Base-by-base conservation (phyloP, 2,888 invertebrate genomes). In the Harpagoxenus sublaevis region DNA sequence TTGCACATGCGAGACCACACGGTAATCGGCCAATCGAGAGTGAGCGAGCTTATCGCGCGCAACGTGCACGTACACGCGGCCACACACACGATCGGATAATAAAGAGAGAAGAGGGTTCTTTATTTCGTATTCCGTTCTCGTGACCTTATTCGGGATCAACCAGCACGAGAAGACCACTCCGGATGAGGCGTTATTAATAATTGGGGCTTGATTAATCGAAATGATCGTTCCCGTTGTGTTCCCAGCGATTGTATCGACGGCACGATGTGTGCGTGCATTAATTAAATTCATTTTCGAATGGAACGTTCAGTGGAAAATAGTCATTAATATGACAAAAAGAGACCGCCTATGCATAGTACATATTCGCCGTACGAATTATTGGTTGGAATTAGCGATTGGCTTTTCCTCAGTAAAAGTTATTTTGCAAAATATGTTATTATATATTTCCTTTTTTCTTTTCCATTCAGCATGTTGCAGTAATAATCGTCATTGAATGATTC, bases 61-160 rank as follows among this genome's bases (percentile, higher is more conserved):
- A 31, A 31, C 66, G 23, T 39, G 45, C 65, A 68, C 31, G n/a
- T 45, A 65, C 39, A 73, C 73, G n/a, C 55, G 39, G 15, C 18
- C 75, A 66, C 42, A 60, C n/a, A 81, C 51, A 23, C 23, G 75
- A 86, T 86, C 88, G 86, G 82, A 55, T 86, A 86, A 89, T 89
- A 86, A 84, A 88, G 88, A 83, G 78, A 31, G 53, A 74, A 79
- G 57, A 83, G 79, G 78, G 79, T 74, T 65, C 57, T 81, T 81
- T 81, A 62, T 77, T 62, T 81, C 53, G 62, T 68, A 70, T 75
- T 74, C 85, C 60, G 68, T 89, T 84, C 89, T 82, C 81, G 89
- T 88, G 86, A 88, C 66, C 89, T 89, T 79, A 82, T 89, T 84
- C 68, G 63, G 53, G 82, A 84, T 84, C 84, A 89, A 88, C 86